Percentiles rank a stretch among this genome's conserved stretches.
phyloP scores from a whole-genome alignment of 2,113 vertebrate genomes.

The Mesoclemmys tuberculata region DNA sequence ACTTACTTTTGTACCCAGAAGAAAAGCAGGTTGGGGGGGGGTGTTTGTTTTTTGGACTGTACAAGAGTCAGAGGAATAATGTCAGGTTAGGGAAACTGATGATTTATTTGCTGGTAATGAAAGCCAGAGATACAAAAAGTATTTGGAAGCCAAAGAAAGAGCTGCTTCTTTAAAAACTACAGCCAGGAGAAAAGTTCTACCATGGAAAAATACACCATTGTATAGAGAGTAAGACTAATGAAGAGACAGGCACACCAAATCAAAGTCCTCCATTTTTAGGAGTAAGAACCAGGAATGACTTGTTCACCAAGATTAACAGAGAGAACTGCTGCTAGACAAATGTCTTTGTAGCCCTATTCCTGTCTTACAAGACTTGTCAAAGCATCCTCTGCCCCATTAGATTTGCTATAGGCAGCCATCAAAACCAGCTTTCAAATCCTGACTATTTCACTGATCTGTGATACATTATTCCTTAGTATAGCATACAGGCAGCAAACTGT shows the following conservation, averaged over 20 bases:
- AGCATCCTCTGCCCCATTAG: neutral
- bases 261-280: neutral
- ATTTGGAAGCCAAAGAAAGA: neutral
- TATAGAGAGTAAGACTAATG: neutral
- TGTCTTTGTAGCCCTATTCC: neutral
- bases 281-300: neutral
- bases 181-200: neutral
- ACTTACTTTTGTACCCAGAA: neutral
- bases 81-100: neutral
- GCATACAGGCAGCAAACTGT: neutral
- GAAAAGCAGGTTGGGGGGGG: neutral
- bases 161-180: neutral
- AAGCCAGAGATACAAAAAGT: slow-evolving; percentile 7
- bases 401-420: neutral
- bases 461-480: neutral
- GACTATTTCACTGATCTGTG: fast-evolving
- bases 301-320: neutral
- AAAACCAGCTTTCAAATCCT: neutral
- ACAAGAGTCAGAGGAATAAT: neutral
- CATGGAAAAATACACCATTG: neutral
- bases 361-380: neutral
- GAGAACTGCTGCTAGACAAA: neutral
- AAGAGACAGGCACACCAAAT: neutral
- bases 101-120: neutral
- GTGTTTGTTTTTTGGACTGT: too few relatives aligned